Base-by-base conservation (phyloP, 2,113 vertebrate genomes). In the Neotoma lepida region DNA sequence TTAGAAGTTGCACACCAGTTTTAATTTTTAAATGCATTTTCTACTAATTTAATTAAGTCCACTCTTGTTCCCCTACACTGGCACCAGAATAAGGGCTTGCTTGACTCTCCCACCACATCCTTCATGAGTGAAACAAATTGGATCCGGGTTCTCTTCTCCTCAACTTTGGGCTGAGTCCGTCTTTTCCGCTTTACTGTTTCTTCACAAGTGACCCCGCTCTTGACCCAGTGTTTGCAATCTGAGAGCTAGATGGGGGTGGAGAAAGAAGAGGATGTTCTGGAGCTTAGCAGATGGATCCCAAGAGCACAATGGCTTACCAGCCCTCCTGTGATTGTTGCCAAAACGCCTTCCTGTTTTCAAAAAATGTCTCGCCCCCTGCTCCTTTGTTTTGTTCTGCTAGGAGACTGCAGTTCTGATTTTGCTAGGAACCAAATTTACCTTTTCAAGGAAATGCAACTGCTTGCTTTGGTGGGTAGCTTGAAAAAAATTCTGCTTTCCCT, bases 261-360 rank as follows among this genome's bases (percentile, higher is more conserved):
- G 85, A n/a, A 20, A 54, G 13, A 84, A 51, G 91, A 95, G 93
- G 95, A 95, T 95, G 88, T 96, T 96, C 88, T 96, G 95, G 95
- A 97, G 81, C 88, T 96, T 78, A 96, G 97, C 94, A 97, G 96
- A 97, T 96, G 93, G 93, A 93, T 97, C 93, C 94, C 95, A 94
- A 91, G 95, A 97, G 97, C 74, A 96, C 96, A 97, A 95, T 95
- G 94, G 87, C 70, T 97, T 96, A 94, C 92, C 63, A 90, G 54
- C 76, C 87, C 84, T 97, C 81, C 61, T 58, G 54, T 92, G 87
- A 95, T 86, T 93, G 94, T 97, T 97, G 96, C 95, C 92, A 96
- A 97, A 97, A 92, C 1, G 68, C 89, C 93, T 96, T 97, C 96
- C 94, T 96, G 96, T 97, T 97, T 97, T 97, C 95, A 95, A 96